Evolutionary conservation across 2,888 invertebrate species (phyloP).

Genomic region (Drosophila planitibia): DNA sequence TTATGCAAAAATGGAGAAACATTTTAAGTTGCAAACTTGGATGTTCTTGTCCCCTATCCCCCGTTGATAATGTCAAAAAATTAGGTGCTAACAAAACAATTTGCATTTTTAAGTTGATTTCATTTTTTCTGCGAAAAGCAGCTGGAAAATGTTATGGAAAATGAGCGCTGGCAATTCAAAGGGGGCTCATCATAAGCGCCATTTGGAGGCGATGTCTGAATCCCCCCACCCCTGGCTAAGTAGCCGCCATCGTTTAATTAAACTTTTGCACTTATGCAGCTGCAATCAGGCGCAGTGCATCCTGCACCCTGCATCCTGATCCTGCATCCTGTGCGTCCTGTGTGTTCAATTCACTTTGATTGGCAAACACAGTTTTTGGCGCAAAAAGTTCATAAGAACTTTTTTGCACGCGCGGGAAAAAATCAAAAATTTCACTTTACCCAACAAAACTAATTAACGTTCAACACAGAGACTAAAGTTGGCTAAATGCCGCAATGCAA

Average conservation of each 20-base stretch:
- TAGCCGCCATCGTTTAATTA: conserved; percentile 78
- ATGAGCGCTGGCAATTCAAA: conserved; percentile 46
- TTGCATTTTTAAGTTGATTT: conserved; percentile 84
- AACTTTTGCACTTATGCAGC: conserved; percentile 84
- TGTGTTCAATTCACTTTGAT: conserved; percentile 82
- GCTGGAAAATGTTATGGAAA: conserved; percentile 50
- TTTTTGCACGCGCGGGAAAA: conserved; percentile 54
- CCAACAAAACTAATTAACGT: conserved; percentile 84
- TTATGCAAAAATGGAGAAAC: conserved; percentile 72
- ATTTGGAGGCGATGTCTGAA: conserved; percentile 32
- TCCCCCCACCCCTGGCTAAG: background rate
- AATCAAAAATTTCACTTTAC: conserved; percentile 82
- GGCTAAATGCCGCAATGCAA: conserved; percentile 42
- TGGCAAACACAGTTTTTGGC: conserved; percentile 69
- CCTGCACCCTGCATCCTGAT: conserved; percentile 13
- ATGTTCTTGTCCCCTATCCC: conserved; percentile 10
- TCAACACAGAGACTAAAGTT: conserved; percentile 78
- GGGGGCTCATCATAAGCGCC: conserved; percentile 74
- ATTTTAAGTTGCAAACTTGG: conserved; percentile 47
- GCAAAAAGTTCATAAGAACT: conserved; percentile 67
- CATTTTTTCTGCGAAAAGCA: conserved; percentile 25
- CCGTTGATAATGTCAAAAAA: conserved; percentile 74
- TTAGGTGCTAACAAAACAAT: conserved; percentile 85
- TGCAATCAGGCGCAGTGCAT: conserved; percentile 65
- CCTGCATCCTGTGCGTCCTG: conserved; percentile 37